Percentiles rank a stretch among this genome's conserved stretches.
Conservation (phyloP, 2,888 invertebrate species). For the Syrphus vitripennis region DNA sequence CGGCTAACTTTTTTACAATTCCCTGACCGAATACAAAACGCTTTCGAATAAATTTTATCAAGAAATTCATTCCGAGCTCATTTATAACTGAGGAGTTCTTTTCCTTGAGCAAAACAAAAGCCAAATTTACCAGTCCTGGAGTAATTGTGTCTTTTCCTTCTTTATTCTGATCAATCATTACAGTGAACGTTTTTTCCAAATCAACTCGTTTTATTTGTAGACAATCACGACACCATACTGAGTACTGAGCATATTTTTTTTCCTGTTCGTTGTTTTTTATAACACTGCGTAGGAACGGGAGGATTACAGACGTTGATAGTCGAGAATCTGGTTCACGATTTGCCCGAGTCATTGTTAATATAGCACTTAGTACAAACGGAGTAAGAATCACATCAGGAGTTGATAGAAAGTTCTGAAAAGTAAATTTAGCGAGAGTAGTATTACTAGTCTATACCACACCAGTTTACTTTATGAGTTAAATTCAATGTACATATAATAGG, state of each 20-base stretch:
- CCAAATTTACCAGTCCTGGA: conserved; percentile 82
- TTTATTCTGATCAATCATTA: conserved; percentile 80
- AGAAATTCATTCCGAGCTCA: conserved; percentile 82
- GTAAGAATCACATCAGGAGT: conserved; percentile 84
- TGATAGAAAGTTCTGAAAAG: conserved; percentile 81
- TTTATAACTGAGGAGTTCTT: conserved; percentile 79
- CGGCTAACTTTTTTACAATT: conserved; percentile 83
- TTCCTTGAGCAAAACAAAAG: conserved; percentile 81
- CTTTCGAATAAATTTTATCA: conserved; percentile 84
- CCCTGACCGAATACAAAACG: conserved; percentile 83
- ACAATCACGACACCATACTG: conserved; percentile 83
- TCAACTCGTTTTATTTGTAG: conserved; percentile 76
- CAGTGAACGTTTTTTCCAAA: conserved; percentile 77
- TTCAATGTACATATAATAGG: too few relatives aligned
- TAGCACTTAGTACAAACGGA: conserved; percentile 85
- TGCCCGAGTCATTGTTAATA: conserved; percentile 81
- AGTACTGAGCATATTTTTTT: conserved; percentile 79
- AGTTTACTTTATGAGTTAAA: too few relatives aligned
- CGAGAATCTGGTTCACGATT: conserved; percentile 80
- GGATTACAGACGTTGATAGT: conserved; percentile 76
- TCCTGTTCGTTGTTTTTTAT: conserved; percentile 81
- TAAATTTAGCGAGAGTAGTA: neutral
- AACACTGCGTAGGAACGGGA: conserved; percentile 78
- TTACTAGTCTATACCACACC: too few relatives aligned
- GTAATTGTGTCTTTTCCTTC: conserved; percentile 80